Conservation (phyloP, 2,113 vertebrate species). For the Pluvianellus socialis region DNA sequence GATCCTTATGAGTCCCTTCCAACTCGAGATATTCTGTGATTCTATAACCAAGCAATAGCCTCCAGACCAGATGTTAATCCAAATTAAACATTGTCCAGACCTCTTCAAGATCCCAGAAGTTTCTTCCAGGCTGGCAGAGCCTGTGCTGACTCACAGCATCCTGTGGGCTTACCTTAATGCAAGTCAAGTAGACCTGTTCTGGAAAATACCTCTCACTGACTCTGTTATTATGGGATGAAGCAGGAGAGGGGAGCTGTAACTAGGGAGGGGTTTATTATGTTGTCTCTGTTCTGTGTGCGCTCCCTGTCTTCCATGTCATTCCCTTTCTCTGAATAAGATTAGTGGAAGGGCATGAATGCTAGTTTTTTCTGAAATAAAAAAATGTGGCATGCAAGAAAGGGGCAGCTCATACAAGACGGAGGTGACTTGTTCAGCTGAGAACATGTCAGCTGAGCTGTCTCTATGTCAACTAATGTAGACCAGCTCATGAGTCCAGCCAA, state of each 20-base stretch:
- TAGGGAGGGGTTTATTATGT: background rate
- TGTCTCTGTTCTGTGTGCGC: accelerated
- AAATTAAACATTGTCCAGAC: background rate
- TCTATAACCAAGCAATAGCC: background rate
- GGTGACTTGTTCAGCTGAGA: constrained; percentile 5
- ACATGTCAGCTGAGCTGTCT: background rate
- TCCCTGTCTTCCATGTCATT: background rate
- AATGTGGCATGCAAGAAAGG: background rate
- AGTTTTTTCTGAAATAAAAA: background rate
- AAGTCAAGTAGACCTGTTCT: background rate
- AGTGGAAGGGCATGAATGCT: background rate
- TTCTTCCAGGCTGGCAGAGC: background rate
- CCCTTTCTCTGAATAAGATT: background rate
- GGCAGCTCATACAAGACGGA: background rate
- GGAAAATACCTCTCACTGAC: background rate
- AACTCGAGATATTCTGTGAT: background rate
- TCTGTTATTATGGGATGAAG: background rate
- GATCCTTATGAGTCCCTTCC: background rate
- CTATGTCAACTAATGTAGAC: background rate
- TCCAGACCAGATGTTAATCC: background rate
- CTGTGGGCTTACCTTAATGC: background rate
- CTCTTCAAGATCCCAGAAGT: background rate
- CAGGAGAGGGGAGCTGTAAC: background rate
- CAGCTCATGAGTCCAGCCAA: background rate
- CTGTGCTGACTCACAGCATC: background rate